Conservation (phyloP, 2,888 invertebrate species). For the Ophion ellenae region DNA sequence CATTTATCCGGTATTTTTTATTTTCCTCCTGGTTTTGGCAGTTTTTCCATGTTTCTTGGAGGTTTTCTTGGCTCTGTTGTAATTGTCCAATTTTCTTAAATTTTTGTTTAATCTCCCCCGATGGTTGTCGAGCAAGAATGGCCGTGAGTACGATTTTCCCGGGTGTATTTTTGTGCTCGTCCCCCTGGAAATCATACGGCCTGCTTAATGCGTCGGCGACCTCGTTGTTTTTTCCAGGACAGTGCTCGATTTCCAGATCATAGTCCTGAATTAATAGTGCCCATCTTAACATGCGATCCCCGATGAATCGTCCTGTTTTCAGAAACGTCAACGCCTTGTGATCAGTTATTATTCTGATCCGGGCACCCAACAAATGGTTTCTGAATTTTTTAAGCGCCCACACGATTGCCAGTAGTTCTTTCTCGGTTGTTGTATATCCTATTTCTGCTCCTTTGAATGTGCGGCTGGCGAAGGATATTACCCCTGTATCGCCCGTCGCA, state of each 20-base stretch:
- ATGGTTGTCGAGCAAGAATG: too few relatives aligned
- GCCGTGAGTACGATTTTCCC: not conserved
- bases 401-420: constrained; percentile 6
- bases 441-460: not conserved
- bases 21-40: too few relatives aligned
- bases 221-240: not conserved
- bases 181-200: not conserved
- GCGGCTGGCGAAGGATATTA: too few relatives aligned
- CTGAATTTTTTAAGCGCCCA: constrained; percentile 21
- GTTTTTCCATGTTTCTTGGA: not conserved
- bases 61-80: not conserved
- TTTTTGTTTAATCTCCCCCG: not conserved
- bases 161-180: too few relatives aligned
- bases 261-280: not conserved
- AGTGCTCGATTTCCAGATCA: constrained; percentile 14
- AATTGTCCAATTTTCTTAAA: not conserved
- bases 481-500: too few relatives aligned
- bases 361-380: not conserved
- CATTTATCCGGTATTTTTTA: too few relatives aligned
- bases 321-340: constrained; percentile 26
- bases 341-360: not conserved
- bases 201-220: constrained; percentile 15
- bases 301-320: not conserved
- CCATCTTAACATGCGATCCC: not conserved
- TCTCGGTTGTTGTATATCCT: constrained; percentile 3